These are phyloP conservation scores for Apotomis capreana DNA, from an alignment of 2,888 invertebrate species.

Conservation along the genomic window DNA sequence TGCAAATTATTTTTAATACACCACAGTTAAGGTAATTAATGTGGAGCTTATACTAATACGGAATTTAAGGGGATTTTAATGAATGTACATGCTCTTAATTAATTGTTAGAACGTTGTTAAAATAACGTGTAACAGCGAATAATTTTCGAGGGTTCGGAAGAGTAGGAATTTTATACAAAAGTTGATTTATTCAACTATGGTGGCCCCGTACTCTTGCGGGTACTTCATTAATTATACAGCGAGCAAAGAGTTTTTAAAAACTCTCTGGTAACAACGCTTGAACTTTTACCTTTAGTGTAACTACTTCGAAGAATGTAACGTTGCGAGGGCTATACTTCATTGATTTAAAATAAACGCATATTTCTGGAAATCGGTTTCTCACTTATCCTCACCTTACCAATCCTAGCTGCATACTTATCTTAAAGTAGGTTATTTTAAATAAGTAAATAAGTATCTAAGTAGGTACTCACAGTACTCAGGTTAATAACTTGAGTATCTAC, in stretches of 20 bases:
- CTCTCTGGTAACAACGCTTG: not conserved
- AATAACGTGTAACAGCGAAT: slow-evolving; percentile 13
- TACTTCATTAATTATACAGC: not conserved
- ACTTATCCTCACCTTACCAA: too few species aligned
- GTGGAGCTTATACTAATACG: slow-evolving; percentile 36
- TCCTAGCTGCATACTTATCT: too few species aligned
- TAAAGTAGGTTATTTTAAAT: too few species aligned
- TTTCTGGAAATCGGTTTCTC: not conserved
- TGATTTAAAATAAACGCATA: not conserved
- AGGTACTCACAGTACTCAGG: too few species aligned
- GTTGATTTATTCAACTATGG: not conserved
- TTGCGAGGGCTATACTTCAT: not conserved
- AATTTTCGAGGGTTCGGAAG: slow-evolving; percentile 10
- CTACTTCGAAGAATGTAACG: not conserved
- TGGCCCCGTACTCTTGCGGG: not conserved
- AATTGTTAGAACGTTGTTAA: slow-evolving; percentile 26
- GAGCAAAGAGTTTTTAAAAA: not conserved
- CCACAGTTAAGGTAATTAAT: slow-evolving; percentile 31
- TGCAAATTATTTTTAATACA: slow-evolving; percentile 40
- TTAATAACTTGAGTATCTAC: too few species aligned
- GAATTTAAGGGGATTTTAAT: slow-evolving; percentile 36
- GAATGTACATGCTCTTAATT: slow-evolving; percentile 33
- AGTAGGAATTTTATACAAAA: not conserved
- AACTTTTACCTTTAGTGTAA: not conserved
- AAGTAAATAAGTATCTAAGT: too few species aligned